phyloP scores from a whole-genome alignment of 1,140 invertebrate species.

The Drosophila bipectinata region DNA sequence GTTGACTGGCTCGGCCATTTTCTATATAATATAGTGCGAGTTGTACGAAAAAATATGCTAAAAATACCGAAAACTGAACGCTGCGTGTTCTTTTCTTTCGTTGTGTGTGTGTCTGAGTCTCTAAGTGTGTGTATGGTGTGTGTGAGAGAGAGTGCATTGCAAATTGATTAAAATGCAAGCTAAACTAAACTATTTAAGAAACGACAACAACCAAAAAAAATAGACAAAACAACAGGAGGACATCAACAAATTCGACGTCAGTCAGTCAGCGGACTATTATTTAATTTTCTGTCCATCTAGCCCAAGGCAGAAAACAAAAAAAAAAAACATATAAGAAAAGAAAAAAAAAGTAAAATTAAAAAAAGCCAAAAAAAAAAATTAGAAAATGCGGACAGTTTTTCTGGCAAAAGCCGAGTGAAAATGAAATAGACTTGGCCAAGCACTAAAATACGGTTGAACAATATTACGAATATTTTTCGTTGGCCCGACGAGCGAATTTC shows the following conservation, averaged over 20 bases:
- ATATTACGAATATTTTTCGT: constrained; percentile 68
- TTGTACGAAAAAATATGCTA: constrained; percentile 78
- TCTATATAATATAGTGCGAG: constrained; percentile 76
- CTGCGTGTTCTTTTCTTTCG: constrained; percentile 55
- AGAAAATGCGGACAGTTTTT: constrained; percentile 43
- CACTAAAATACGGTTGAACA: constrained; percentile 68
- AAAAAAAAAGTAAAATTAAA: constrained; percentile 3
- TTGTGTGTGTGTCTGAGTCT: constrained; percentile 13
- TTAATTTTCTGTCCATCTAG: constrained; percentile 67
- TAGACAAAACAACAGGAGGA: constrained; percentile 52
- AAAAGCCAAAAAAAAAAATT: not conserved
- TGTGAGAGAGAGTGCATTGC: constrained; percentile 42
- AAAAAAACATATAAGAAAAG: not conserved
- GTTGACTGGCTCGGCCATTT: constrained; percentile 51
- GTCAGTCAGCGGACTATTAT: constrained; percentile 77
- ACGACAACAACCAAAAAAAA: constrained; percentile 29
- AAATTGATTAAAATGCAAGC: constrained; percentile 75
- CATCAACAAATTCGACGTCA: constrained; percentile 65
- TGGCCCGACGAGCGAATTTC: constrained; percentile 32
- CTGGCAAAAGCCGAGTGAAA: constrained; percentile 39
- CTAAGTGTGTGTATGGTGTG: not conserved
- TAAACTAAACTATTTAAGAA: constrained; percentile 48
- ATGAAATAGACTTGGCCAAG: constrained; percentile 51
- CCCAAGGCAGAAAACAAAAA: constrained; percentile 27
- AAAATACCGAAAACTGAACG: constrained; percentile 80